Base-by-base conservation (phyloP, 2,113 vertebrate genomes). In the Caracal caracal region DNA sequence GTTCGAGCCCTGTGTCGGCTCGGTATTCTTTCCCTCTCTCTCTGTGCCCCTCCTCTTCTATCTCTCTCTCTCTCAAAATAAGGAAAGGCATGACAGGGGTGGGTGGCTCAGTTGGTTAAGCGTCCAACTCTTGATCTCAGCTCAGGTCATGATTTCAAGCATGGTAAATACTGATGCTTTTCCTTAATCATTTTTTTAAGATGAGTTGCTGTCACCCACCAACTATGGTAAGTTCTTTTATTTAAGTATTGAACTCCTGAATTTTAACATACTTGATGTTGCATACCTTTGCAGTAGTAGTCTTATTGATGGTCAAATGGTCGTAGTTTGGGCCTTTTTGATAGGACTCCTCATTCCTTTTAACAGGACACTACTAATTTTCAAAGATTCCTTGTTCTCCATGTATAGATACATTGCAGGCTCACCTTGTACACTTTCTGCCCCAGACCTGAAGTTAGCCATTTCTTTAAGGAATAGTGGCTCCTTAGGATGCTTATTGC, bases 381-480 rank as follows among this genome's bases (percentile, higher is more conserved):
- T 84, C 47, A n/a, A 79, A 53, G 78, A 6, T 84, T 63, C 28
- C 19, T 78, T 79, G 15, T 43, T 70, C 19, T 76, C n/a, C 11
- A 0, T 43, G 20, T 75, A 40, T 70, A 35, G 82, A 87, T 15
- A 24, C 78, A 26, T 71, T 88, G 13, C 26, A 63, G 28, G 68
- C 11, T 82, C 0, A 10, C 37, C 24, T 53, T 82, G 12, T 47
- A 15, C 8, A 35, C 33, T 63, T 89, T 5, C 15, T 96, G 61
- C 28, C 6, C 15, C 37, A 85, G 59, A 81, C 40, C 33, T 85
- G 12, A 71, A 73, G 53, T 66, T 79, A 96, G 22, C 33, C 49
- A 33, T 89, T 86, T 95, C 80, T 73, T 33, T 80, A 75, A 95
- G 16, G 33, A 89, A 89, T 33, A 81, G 43, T 93, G 65, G 20